phyloP scores from a whole-genome alignment of 1,140 invertebrate genomes.

The Triops cancriformis region DNA sequence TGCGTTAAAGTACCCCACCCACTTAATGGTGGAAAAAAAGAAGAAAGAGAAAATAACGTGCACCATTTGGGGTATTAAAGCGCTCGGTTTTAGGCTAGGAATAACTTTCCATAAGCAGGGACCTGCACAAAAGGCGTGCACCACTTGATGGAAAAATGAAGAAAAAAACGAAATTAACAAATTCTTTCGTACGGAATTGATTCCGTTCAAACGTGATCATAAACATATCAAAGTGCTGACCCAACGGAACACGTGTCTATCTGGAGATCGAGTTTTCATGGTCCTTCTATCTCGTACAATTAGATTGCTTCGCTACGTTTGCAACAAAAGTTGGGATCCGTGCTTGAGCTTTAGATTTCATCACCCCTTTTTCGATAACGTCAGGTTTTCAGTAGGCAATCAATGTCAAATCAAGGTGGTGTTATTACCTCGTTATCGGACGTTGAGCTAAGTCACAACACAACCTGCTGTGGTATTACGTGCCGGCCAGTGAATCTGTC shows the following conservation, averaged over 20 bases:
- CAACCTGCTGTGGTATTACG: neutral
- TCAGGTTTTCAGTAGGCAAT: slow-evolving; percentile 7
- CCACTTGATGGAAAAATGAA: neutral
- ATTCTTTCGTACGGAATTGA: neutral
- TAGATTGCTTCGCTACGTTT: neutral
- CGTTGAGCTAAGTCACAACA: neutral
- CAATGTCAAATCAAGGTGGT: slow-evolving; percentile 9
- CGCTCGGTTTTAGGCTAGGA: neutral
- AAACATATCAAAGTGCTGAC: slow-evolving; percentile 7
- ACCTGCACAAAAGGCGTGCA: neutral
- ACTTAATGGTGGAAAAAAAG: neutral
- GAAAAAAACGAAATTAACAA: neutral
- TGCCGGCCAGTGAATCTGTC: neutral
- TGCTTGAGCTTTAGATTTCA: neutral
- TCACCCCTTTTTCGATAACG: neutral
- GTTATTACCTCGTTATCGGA: slow-evolving; percentile 6
- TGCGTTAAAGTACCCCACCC: neutral
- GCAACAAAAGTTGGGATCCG: neutral
- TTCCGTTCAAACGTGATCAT: neutral
- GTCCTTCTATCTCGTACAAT: neutral
- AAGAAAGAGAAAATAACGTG: neutral
- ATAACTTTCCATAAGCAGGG: neutral
- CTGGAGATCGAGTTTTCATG: neutral
- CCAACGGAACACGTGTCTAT: neutral
- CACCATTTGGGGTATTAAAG: neutral